Percentiles rank a stretch among this genome's conserved stretches.
Conservation (phyloP, 2,888 invertebrate species). For the Desoria tigrina region DNA sequence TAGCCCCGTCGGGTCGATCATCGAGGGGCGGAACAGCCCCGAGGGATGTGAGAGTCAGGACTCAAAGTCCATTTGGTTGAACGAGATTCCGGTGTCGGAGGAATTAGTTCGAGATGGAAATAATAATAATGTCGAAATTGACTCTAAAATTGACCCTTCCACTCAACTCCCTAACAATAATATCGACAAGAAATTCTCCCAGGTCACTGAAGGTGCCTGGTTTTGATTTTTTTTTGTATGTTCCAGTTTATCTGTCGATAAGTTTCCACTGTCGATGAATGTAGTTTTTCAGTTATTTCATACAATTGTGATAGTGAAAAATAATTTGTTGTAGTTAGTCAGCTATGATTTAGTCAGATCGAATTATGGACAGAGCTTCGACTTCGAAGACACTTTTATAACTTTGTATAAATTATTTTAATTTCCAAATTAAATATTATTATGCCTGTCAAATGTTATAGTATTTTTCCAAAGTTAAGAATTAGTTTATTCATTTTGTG, state of each 20-base stretch:
- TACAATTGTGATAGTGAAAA: too few relatives aligned
- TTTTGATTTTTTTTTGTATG: conserved; percentile 5
- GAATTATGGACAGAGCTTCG: too few relatives aligned
- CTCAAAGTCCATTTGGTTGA: conserved; percentile 34
- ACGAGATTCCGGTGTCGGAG: conserved; percentile 40
- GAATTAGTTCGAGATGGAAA: conserved; percentile 16
- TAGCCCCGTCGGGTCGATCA: conserved; percentile 48
- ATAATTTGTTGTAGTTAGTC: too few relatives aligned
- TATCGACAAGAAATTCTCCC: neutral
- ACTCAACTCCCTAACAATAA: neutral
- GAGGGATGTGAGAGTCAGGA: conserved; percentile 50
- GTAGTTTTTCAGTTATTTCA: too few relatives aligned
- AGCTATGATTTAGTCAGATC: too few relatives aligned
- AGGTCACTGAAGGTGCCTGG: conserved; percentile 6
- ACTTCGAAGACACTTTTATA: too few relatives aligned
- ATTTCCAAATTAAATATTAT: too few relatives aligned
- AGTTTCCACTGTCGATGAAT: neutral
- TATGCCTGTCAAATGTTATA: too few relatives aligned
- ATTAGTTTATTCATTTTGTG: too few relatives aligned
- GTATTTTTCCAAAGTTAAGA: too few relatives aligned
- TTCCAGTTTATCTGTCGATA: too few relatives aligned
- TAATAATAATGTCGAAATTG: neutral
- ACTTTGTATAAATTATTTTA: too few relatives aligned
- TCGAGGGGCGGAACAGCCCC: conserved; percentile 51
- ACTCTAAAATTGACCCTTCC: neutral